Evolutionary conservation across 2,113 vertebrate species (phyloP), one percentile per base, ranked within the genome.

Genomic region (Tragelaphus scriptus): DNA sequence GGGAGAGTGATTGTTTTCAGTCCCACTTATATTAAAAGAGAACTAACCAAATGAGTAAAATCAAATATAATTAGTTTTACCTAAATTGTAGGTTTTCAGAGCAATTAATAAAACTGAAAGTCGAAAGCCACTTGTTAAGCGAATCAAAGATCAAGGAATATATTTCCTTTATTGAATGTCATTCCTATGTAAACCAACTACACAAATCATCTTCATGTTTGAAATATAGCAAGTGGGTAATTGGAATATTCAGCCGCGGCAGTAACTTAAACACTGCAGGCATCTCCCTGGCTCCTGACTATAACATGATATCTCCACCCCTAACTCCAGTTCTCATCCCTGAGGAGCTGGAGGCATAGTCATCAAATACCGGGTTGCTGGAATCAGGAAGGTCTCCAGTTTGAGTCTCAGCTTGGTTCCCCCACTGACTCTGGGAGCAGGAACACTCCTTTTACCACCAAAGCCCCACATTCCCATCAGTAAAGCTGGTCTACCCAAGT

Each of bases 51-150:
- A 80, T 89, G 94, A 94, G 40, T 89, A 65, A 94, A 94, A 94
- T 94, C 84, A 86, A 93, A 88, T 49, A 17, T 85, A 97, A 98
- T 97, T 91, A 90, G 79, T 91, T 97, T 97, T 85, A 95, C 84
- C 84, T 94, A 94, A 96, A 95, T 97, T 87, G 89, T 77, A 96
- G 91, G 94, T 93, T 97, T 98, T 97, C 89, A 94, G 71, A 85
- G 79, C 93, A 97, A 96, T 98, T 94, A 97, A 97, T 95, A 89
- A 96, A 97, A 80, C 68, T 56, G 51, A 77, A 94, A 36, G 79
- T 90, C 91, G 84, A 95, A 94, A 97, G 94, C 71, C 65, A 58
- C 84, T 94, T 93, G 91, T 87, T 95, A 97, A 97, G 86, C 61
- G 89, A 97, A 96, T 93, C 89, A 93, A 87, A 96, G 95, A 94